Percentiles rank a stretch among this genome's conserved stretches.
Evolutionary conservation across 23 tunicate genomes (phyloP).

Genomic region (Ciona savignyi): DNA sequence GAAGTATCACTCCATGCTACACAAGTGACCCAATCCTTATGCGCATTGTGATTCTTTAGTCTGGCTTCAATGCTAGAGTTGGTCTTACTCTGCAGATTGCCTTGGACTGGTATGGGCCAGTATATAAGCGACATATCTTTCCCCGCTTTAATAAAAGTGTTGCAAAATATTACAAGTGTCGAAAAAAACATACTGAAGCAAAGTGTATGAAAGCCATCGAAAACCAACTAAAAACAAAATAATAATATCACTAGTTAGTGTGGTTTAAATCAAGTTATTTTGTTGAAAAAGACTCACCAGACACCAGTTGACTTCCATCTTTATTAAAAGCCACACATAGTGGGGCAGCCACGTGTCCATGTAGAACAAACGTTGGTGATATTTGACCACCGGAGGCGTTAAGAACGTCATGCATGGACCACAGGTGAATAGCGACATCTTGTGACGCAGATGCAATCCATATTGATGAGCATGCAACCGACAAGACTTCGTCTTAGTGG

Average conservation of each 20-base stretch:
- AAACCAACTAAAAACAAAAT: slow-evolving; percentile 14
- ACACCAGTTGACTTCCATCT: slow-evolving; percentile 12
- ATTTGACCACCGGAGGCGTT: background rate
- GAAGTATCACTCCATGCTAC: slow-evolving; percentile 26
- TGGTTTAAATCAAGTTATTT: no score
- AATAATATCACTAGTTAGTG: no score
- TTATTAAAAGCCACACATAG: slow-evolving; percentile 24
- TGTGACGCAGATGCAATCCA: slow-evolving; percentile 33
- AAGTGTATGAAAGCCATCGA: no score
- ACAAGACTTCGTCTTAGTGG: slow-evolving; percentile 6
- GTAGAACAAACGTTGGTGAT: background rate
- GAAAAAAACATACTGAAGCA: no score
- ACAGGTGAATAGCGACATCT: slow-evolving; percentile 14
- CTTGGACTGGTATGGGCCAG: background rate
- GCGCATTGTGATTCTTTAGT: slow-evolving; percentile 20
- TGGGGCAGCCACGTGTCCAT: slow-evolving; percentile 19
- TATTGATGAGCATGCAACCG: background rate
- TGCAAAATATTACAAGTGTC: no score
- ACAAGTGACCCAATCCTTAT: slow-evolving; percentile 46
- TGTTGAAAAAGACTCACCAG: slow-evolving; percentile 19
- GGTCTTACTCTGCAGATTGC: background rate
- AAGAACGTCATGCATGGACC: slow-evolving; percentile 4
- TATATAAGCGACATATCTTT: background rate
- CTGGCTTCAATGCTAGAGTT: background rate
- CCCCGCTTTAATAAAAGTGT: no score